Percentiles rank a stretch among this genome's conserved stretches.
Evolutionary conservation across 2,797 vertebrate species (phyloP).

Genomic region (Sebastes matsubarae): DNA sequence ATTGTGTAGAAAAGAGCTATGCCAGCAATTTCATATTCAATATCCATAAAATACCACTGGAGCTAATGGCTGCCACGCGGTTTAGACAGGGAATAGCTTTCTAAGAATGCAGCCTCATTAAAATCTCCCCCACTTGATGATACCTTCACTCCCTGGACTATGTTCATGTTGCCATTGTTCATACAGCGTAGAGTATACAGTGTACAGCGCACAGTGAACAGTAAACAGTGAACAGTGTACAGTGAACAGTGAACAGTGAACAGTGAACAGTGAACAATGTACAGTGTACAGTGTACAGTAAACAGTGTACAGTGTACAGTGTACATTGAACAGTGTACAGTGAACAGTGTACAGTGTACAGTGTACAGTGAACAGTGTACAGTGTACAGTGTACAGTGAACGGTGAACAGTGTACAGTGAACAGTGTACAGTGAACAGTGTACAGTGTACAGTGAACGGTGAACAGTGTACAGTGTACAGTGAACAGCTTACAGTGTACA

Average conservation of each 20-base stretch:
- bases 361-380: rapidly evolving
- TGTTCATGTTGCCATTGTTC: not conserved
- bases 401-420: not conserved
- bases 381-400: no score
- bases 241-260: no score
- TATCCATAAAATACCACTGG: not conserved
- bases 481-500: no score
- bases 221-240: no score
- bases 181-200: not conserved
- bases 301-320: rapidly evolving
- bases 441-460: no score
- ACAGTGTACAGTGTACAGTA: no score
- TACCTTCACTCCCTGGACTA: constrained; percentile 8
- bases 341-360: no score
- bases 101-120: constrained; percentile 16
- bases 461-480: no score
- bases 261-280: rapidly evolving
- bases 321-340: no score
- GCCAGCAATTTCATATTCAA: not conserved
- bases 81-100: constrained; percentile 11
- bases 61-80: not conserved
- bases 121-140: not conserved
- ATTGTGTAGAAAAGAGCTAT: not conserved
- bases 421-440: no score
- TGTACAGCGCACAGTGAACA: no score